Evolutionary conservation across 2,888 invertebrate species (phyloP), one percentile per base, ranked within the genome.

Genomic region (Drosophila aldrichi): DNA sequence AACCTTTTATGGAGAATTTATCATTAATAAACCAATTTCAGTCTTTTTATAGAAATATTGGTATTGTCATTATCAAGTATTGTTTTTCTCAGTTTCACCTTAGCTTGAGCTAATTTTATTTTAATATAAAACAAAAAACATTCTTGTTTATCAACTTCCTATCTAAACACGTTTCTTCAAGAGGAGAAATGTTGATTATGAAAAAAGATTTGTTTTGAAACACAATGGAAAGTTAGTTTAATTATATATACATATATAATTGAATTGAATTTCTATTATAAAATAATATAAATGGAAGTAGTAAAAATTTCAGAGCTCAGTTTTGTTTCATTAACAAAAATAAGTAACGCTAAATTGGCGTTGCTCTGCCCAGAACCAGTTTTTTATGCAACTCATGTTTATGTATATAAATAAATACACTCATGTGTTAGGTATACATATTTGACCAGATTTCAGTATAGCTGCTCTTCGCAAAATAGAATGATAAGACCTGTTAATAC

Each of bases 331-430:
- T n/a, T 43, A 67, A 38, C 56, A 67, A 25, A 66, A 56, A 22
- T 41, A n/a, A 40, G 34, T 5, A 59, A 6, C 38, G 49, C 16
- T 41, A 10, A 34, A 18, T 38, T 6, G 38, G 12, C 56, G 2
- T n/a, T 38, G n/a, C 34, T 48, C 22, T 46, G 10, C 54, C 32
- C 44, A 29, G n/a, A 76, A 76, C 75, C 79, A 38, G 75, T 69
- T 76, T 57, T 43, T 46, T 34, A 46, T 51, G 20, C 38, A 54
- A 63, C 18, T 77, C 61, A 32, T 57, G 6, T 41, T 36, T 29
- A 55, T 55, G 52, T 25, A 48, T 34, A 16, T 34, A 32, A 22
- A 55, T 51, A 51, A 49, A 54, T 38, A 14, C 20, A 22, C 36
- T 16, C 25, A 14, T 14, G 29, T 29, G 3, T 41, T 22, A 36